phyloP scores from a whole-genome alignment of 1,140 invertebrate genomes.

The Gryon sp. region DNA sequence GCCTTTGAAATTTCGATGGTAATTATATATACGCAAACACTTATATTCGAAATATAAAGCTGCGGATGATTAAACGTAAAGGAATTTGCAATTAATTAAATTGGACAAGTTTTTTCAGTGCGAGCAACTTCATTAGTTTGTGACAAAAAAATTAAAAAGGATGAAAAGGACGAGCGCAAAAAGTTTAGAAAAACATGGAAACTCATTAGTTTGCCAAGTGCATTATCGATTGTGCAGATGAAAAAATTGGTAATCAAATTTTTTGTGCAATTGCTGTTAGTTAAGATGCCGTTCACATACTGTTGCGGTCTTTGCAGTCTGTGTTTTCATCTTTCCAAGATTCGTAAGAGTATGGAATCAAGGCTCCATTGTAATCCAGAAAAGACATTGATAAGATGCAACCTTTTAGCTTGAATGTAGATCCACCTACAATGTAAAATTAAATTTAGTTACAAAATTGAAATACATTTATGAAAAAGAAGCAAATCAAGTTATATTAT shows the following conservation, averaged over 20 bases:
- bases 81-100: slow-evolving; percentile 38
- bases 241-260: slow-evolving; percentile 18
- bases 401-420: slow-evolving; percentile 91
- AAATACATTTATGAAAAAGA: slow-evolving; percentile 15
- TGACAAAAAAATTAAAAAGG: background rate
- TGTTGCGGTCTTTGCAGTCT: slow-evolving; percentile 82
- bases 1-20: background rate
- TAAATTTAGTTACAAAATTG: too few species aligned
- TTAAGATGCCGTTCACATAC: slow-evolving; percentile 28
- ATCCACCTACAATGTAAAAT: slow-evolving; percentile 83
- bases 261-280: background rate
- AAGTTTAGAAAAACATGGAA: background rate
- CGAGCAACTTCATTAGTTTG: slow-evolving; percentile 23
- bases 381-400: slow-evolving; percentile 96
- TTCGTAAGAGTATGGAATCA: slow-evolving; percentile 91
- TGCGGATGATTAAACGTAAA: slow-evolving; percentile 8
- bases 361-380: slow-evolving; percentile 94
- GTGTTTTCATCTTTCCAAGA: slow-evolving; percentile 91
- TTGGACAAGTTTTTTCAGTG: slow-evolving; percentile 26
- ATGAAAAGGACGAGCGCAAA: background rate
- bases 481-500: background rate
- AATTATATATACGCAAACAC: slow-evolving; percentile 21
- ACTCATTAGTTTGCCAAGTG: slow-evolving; percentile 15
- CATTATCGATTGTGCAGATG: slow-evolving; percentile 9
- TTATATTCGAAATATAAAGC: slow-evolving; percentile 3